Percentiles rank a stretch among this genome's conserved stretches.
Evolutionary conservation across 92 coral and sea anemone species (phyloP).

Genomic region (Diadumene lineata): DNA sequence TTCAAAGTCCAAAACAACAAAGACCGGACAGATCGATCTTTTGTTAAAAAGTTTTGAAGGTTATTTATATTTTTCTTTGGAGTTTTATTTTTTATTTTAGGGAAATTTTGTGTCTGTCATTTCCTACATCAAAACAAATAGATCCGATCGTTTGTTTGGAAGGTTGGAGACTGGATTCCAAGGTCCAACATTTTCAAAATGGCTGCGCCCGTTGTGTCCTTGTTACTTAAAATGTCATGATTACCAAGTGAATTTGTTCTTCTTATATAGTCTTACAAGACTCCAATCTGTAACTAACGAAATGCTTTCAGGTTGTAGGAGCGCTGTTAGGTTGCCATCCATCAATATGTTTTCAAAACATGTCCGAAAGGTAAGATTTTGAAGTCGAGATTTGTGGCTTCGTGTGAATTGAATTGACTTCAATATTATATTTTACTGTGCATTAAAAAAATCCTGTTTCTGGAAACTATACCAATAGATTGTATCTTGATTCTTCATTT

Average conservation of each 20-base stretch:
- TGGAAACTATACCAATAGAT: not conserved
- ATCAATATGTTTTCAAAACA: conserved; percentile 13
- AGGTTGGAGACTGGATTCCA: conserved; percentile 6
- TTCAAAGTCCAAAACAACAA: too few relatives aligned
- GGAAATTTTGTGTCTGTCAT: not conserved
- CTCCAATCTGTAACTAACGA: not conserved
- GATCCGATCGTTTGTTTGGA: not conserved
- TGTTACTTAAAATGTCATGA: not conserved
- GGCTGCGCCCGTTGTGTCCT: not conserved
- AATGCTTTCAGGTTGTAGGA: conserved; percentile 32
- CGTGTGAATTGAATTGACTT: not conserved
- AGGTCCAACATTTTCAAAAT: conserved; percentile 4
- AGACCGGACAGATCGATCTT: too few relatives aligned
- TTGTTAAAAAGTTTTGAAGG: too few relatives aligned
- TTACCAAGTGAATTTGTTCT: not conserved
- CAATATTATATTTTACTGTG: not conserved
- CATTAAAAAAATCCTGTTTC: not conserved
- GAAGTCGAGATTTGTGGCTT: not conserved
- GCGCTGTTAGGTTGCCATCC: not conserved
- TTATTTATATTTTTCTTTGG: too few relatives aligned
- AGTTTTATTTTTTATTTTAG: too few relatives aligned
- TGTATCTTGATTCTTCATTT: not conserved
- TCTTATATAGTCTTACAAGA: not conserved
- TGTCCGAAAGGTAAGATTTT: conserved; percentile 13
- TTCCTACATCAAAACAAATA: not conserved